phyloP scores from a whole-genome alignment of 2,888 invertebrate genomes.

The Aphodius granarius region DNA sequence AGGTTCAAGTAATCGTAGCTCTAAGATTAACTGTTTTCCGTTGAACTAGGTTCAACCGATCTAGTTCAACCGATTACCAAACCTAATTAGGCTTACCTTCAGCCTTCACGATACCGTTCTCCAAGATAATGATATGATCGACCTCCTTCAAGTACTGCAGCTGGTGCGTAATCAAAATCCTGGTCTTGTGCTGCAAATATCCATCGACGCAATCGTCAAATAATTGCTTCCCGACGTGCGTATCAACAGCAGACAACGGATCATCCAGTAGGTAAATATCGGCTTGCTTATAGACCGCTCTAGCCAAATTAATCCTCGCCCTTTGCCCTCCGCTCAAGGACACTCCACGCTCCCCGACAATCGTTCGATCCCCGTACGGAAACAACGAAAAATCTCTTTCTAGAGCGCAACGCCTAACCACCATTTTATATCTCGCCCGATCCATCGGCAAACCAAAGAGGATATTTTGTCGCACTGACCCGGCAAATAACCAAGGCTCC shows the following conservation, averaged over 20 bases:
- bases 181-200: slow-evolving; percentile 69
- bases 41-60: too few species aligned
- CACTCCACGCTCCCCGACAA: slow-evolving; percentile 82
- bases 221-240: slow-evolving; percentile 85
- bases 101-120: slow-evolving; percentile 62
- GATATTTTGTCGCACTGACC: slow-evolving; percentile 89
- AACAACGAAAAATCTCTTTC: slow-evolving; percentile 74
- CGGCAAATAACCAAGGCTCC: slow-evolving; percentile 85
- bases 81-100: slow-evolving; percentile 56
- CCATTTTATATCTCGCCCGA: slow-evolving; percentile 64
- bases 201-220: slow-evolving; percentile 78
- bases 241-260: slow-evolving; percentile 91
- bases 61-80: too few species aligned
- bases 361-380: slow-evolving; percentile 81
- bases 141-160: slow-evolving; percentile 68
- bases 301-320: slow-evolving; percentile 84
- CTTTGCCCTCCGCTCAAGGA: slow-evolving; percentile 84
- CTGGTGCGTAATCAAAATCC: slow-evolving; percentile 78
- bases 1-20: too few species aligned
- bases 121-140: slow-evolving; percentile 61
- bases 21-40: too few species aligned
- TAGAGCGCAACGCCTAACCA: slow-evolving; percentile 71
- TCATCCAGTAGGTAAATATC: slow-evolving; percentile 90
- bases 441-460: slow-evolving; percentile 82
- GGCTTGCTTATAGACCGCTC: slow-evolving; percentile 83